A percentile compares a stretch with the other conserved stretches of the same genome.
Conservation (phyloP, 2,888 invertebrate species). For the Diloba caeruleocephala region DNA sequence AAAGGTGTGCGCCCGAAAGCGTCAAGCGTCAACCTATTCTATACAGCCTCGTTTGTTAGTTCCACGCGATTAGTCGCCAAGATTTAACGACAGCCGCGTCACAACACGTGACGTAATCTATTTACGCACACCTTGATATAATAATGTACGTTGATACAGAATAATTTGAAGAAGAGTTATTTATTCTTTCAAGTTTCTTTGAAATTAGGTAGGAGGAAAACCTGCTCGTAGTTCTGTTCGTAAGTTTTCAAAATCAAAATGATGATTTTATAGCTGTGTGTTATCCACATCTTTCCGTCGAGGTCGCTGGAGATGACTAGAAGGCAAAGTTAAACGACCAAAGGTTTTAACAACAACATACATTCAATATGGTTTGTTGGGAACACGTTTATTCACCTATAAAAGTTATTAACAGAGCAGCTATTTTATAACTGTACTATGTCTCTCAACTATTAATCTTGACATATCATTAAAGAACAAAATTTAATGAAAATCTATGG, state of each 20-base stretch:
- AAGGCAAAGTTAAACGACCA: too few species aligned
- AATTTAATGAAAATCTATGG: neutral
- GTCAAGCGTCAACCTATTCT: conserved; percentile 42
- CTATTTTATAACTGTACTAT: neutral
- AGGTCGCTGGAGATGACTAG: too few species aligned
- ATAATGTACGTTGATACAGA: conserved; percentile 41
- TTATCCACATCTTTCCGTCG: too few species aligned
- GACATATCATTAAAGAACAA: neutral
- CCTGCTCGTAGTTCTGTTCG: too few species aligned
- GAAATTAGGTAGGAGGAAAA: too few species aligned
- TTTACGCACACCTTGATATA: conserved; percentile 45
- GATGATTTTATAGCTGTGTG: too few species aligned
- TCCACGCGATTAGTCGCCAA: conserved; percentile 65
- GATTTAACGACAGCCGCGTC: conserved; percentile 56
- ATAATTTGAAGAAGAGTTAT: conserved; percentile 34
- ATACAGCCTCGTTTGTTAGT: conserved; percentile 64
- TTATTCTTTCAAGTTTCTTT: conserved; percentile 34
- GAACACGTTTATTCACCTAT: too few species aligned
- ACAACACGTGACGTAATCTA: conserved; percentile 44
- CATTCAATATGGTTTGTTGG: too few species aligned
- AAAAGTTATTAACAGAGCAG: too few species aligned
- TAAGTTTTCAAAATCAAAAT: too few species aligned
- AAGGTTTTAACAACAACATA: too few species aligned
- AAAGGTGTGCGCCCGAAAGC: conserved; percentile 53
- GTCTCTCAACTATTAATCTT: neutral